Evolutionary conservation across 2,797 vertebrate genomes (phyloP), one percentile per base, ranked within the genome.

Genomic region (Delichon dasypus): DNA sequence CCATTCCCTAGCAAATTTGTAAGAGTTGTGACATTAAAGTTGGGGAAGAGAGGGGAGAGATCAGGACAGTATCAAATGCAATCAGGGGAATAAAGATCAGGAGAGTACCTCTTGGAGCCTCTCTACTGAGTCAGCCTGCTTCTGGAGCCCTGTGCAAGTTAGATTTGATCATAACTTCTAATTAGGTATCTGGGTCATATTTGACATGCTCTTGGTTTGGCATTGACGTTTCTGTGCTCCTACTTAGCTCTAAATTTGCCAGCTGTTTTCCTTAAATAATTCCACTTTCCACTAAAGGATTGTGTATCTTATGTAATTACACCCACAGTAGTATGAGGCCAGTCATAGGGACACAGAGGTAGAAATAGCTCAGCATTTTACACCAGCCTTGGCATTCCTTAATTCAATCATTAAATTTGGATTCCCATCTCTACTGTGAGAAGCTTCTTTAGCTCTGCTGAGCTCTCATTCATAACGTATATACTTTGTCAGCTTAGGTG

Each of bases 241-340:
- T 93, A 84, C 85, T 92, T 94, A 75, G 93, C 65, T 94, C 92
- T 94, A 88, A 94, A 92, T 94, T 92, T 92, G 93, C 94, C 93
- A 96, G 89, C 85, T 96, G 95, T 96, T 96, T 95, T 91, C 82
- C 48, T 94, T 88, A 97, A 95, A 92, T 95, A 96, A 93, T 91
- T 92, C 55, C 11, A 90, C 79, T 73, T 93, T 90, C 58, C 65
- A 70, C 77, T 75, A 76, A 88, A 71, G 62, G 76, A 83, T 81
- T 89, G 44, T 68, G 66, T 9, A 4, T 78, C 62, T 96, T 91
- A 78, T 13, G 25, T 94, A 94, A 95, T 95, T 86, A 86, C 82
- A 81, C 76, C 85, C 51, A 91, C 51, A 0, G 45, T 32, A 86
- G 70, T 11, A 2, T 68, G 79, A 95, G 82, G 87, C 66, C 89